Percentiles rank a stretch among this genome's conserved stretches.
Evolutionary conservation across 2,888 invertebrate species (phyloP).

Genomic region (Drosophila merina): DNA sequence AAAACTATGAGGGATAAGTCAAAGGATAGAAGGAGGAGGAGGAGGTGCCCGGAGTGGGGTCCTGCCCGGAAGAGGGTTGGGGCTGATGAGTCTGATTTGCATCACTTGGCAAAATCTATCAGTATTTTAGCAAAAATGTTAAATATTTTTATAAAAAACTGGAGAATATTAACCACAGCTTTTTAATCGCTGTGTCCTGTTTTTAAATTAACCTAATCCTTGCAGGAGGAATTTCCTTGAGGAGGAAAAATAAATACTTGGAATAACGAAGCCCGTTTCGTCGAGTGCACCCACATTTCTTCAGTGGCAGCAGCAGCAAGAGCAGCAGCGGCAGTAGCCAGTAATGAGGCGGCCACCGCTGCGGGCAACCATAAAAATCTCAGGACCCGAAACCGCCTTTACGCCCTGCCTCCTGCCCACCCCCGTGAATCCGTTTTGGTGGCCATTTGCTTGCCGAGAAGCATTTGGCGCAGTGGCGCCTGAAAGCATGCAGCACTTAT

Average conservation of each 20-base stretch:
- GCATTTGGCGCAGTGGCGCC: conserved; percentile 72
- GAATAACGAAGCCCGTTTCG: too few relatives aligned
- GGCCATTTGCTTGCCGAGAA: conserved; percentile 61
- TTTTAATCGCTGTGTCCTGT: too few relatives aligned
- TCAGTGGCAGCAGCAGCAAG: conserved; percentile 25
- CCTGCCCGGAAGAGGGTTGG: conserved; percentile 61
- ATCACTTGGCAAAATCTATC: background rate
- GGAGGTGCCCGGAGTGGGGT: background rate
- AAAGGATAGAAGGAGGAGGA: conserved; percentile 3
- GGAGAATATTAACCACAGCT: too few relatives aligned
- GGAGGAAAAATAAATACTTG: too few relatives aligned
- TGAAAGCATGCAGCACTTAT: conserved; percentile 78
- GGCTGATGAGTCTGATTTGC: conserved; percentile 64
- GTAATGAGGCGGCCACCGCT: conserved; percentile 74
- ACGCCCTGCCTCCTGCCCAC: background rate
- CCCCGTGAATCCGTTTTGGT: conserved; percentile 2
- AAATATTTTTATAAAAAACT: too few relatives aligned
- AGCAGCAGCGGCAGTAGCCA: conserved; percentile 36
- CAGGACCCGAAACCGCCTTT: conserved; percentile 21
- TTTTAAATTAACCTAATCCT: too few relatives aligned
- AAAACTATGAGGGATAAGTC: conserved; percentile 29
- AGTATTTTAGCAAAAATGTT: too few relatives aligned
- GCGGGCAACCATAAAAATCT: conserved; percentile 75
- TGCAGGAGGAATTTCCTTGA: too few relatives aligned
- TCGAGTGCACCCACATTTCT: conserved; percentile 28